A percentile compares a stretch with the other conserved stretches of the same genome.
Evolutionary conservation across 2,797 vertebrate genomes (phyloP).

Genomic region (Phrynocephalus forsythii): DNA sequence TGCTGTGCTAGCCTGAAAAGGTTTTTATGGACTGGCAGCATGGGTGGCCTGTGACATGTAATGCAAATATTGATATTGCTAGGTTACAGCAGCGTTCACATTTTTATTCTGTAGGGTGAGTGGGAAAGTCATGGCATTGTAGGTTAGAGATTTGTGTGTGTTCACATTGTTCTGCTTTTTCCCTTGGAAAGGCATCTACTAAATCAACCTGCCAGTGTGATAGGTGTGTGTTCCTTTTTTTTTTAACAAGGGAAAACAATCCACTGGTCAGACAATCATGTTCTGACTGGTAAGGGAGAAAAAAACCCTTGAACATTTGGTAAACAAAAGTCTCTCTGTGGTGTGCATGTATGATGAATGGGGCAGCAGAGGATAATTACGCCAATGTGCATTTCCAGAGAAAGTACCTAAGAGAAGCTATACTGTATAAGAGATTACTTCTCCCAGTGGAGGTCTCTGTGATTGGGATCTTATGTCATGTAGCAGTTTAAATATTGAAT

Average conservation of each 20-base stretch:
- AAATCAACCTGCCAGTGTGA: slow-evolving; percentile 1
- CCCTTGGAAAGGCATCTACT: neutral
- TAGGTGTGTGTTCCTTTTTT: slow-evolving; percentile 6
- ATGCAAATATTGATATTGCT: neutral
- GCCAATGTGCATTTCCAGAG: neutral
- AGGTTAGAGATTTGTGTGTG: neutral
- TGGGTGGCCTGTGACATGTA: slow-evolving; percentile 9
- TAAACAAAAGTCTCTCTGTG: neutral
- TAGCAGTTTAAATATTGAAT: neutral
- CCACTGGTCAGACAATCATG: neutral
- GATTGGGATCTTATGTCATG: neutral
- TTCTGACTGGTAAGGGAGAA: neutral
- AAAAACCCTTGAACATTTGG: neutral
- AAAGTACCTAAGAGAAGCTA: neutral
- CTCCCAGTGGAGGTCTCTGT: neutral
- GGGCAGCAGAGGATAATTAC: neutral
- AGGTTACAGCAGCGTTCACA: neutral
- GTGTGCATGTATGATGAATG: neutral
- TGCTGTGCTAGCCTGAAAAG: neutral
- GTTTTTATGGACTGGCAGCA: slow-evolving; percentile 6
- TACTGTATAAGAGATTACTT: neutral
- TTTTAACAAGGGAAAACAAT: neutral
- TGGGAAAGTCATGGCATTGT: neutral
- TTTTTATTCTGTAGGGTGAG: neutral
- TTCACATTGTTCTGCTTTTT: neutral